Base-by-base conservation (phyloP, 35 echinoderm and acorn worm genomes). In the Nesometra sesokonis region DNA sequence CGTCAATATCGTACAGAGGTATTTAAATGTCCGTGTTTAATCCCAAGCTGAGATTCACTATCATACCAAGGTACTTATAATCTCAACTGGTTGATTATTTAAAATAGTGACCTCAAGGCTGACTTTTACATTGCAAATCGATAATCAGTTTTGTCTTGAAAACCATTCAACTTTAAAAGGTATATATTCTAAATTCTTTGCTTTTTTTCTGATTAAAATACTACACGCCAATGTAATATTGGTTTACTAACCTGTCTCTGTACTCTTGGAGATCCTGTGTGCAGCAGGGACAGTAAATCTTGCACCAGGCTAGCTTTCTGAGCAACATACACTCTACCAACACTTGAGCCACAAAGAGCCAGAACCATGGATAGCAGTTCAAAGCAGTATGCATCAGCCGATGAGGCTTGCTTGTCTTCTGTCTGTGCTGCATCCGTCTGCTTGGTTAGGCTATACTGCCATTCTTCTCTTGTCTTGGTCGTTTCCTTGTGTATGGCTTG, bases 351-450 rank as follows among this genome's bases (percentile, higher is more conserved):
- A 82, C 95, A 94, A 82, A 98, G 86, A 27, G 95, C 95, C 46
- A 98, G 81, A 30, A 98, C 95, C 95, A 98, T 98, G 38, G 95
- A 98, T n/a, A 98, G 90, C 23, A 98, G 78, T 81, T 98, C 95
- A 86, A 98, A 98, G 88, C 95, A 98, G 92, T 98, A 98, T 8
- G 95, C 95, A 86, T 98, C 95, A 13, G 95, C 83, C 0, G 83
- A 47, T 30, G 83, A 80, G 36, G 80, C 36, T 15, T 47, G 85
- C 32, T 91, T 39, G 0, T 36, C 36, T 32, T 39, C 29, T 32
- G 46, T 11, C 47, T 67, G 47, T 33, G 84, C 30, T 34, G 0
- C 15, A 76, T 38, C 83, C 23, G 77, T 38, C 86, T 87, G 29
- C 35, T 84, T 85, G 9, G 89, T 43, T 43, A 94, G 80, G 52